These are phyloP conservation scores for Passerina amoena DNA, from an alignment of 2,113 vertebrate species.

Conservation along the genomic window DNA sequence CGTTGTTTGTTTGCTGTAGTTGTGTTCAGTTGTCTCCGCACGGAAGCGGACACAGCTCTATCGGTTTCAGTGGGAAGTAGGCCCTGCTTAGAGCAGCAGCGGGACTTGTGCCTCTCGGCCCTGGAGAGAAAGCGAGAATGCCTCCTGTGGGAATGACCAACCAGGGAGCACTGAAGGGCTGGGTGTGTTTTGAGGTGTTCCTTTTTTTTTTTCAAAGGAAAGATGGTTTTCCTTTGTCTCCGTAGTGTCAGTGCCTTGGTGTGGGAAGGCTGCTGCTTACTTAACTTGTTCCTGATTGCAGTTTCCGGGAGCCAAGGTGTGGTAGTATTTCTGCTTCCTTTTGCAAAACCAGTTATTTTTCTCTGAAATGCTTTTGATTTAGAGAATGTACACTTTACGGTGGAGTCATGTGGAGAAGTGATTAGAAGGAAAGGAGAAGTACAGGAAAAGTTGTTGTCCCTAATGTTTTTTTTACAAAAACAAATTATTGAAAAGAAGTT, in stretches of 20 bases:
- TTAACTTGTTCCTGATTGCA: neutral
- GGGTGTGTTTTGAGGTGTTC: neutral
- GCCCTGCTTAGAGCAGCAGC: neutral
- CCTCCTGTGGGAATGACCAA: neutral
- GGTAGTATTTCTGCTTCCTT: conserved; percentile 35
- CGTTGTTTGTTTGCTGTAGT: neutral
- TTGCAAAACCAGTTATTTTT: conserved; percentile 44
- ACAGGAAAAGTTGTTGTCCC: neutral
- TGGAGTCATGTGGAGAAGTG: neutral
- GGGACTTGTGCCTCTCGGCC: neutral
- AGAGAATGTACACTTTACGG: neutral
- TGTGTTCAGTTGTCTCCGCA: neutral
- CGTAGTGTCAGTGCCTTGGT: neutral
- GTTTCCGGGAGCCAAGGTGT: conserved; percentile 47
- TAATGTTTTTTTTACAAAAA: neutral
- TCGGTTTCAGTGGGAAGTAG: neutral
- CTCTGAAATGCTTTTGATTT: conserved; percentile 3
- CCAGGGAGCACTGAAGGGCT: neutral
- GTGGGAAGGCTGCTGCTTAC: neutral
- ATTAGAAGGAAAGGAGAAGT: neutral
- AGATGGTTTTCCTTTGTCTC: neutral
- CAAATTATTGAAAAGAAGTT: neutral
- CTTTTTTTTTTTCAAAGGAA: neutral
- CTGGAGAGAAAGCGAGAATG: neutral
- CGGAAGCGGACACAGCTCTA: fast-evolving